Conservation (phyloP, 2,113 vertebrate species). For the Origma solitaria region DNA sequence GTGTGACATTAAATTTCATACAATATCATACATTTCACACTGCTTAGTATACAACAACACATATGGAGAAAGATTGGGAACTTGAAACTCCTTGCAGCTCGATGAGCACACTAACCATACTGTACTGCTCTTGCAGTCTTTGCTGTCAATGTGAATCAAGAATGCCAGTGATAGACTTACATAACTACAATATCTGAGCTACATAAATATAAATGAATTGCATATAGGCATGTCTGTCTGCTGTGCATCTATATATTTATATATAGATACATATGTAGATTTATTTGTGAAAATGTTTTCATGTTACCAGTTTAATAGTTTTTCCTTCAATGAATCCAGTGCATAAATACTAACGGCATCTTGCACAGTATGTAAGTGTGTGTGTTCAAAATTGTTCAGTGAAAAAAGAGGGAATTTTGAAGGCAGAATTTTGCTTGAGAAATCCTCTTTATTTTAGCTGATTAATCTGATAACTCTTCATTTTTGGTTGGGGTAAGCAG, state of each 20-base stretch:
- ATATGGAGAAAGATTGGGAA: neutral
- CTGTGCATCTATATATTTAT: neutral
- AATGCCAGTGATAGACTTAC: neutral
- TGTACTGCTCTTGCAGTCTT: neutral
- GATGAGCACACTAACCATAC: neutral
- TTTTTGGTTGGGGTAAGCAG: neutral
- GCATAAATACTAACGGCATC: neutral
- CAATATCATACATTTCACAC: neutral
- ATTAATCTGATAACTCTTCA: neutral
- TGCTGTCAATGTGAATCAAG: neutral
- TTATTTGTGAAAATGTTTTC: neutral
- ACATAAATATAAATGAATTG: neutral
- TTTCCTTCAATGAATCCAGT: neutral
- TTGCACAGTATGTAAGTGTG: neutral
- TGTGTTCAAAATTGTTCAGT: neutral
- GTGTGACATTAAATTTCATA: neutral
- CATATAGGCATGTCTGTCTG: neutral
- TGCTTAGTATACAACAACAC: neutral
- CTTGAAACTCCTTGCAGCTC: neutral
- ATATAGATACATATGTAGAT: neutral
- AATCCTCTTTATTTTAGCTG: neutral
- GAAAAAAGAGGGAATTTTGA: neutral
- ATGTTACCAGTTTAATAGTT: neutral
- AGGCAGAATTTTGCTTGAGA: neutral
- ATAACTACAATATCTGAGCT: neutral